These are phyloP conservation scores for Notarius quadriscutis DNA, from an alignment of 2,113 vertebrate species.

Conservation along the genomic window DNA sequence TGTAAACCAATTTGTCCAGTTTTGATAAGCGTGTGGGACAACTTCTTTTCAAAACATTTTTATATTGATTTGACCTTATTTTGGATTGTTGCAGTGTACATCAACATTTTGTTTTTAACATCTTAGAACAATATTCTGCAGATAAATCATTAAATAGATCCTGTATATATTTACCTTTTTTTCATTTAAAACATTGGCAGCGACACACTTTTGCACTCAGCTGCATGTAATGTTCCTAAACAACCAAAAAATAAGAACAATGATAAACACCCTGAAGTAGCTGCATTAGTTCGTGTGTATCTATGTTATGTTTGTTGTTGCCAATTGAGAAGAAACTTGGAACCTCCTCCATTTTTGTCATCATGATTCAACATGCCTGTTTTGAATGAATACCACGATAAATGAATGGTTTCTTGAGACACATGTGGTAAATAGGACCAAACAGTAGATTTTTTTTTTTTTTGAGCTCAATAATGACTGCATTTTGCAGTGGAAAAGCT, in stretches of 20 bases:
- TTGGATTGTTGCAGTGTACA: neutral
- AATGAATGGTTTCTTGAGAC: neutral
- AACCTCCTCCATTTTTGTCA: neutral
- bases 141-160: neutral
- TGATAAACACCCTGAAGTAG: too few relatives aligned
- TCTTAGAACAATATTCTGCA: neutral
- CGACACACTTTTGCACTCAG: neutral
- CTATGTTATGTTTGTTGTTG: neutral
- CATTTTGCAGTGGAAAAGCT: neutral
- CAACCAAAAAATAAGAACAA: neutral
- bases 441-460: neutral
- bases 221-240: neutral
- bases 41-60: neutral
- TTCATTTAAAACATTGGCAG: neutral
- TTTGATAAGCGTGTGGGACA: neutral
- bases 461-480: neutral
- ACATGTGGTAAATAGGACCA: neutral
- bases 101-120: neutral
- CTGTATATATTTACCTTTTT: neutral
- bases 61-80: neutral
- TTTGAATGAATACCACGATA: neutral
- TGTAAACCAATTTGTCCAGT: neutral
- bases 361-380: neutral
- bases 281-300: neutral
- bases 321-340: neutral